Percentiles rank a stretch among this genome's conserved stretches.
Conservation (phyloP, 2,888 invertebrate species). For the Nephrotoma guestfalica region DNA sequence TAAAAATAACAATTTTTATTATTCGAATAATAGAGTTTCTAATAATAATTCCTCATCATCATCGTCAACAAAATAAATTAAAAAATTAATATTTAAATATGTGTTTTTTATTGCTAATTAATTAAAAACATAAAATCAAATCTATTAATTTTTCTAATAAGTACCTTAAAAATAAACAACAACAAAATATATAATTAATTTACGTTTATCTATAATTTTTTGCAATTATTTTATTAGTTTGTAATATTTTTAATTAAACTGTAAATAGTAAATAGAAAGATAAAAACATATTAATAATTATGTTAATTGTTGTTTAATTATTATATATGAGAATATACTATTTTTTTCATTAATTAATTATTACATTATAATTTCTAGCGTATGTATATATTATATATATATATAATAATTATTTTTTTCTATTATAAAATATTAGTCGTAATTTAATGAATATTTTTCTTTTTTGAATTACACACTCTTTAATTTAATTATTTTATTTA, state of each 20-base stretch:
- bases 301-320: neutral
- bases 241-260: neutral
- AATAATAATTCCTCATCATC: neutral
- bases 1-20: neutral
- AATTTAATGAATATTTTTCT: neutral
- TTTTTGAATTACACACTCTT: neutral
- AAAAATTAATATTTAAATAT: neutral
- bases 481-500: neutral
- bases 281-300: neutral
- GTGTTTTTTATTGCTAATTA: neutral
- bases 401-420: neutral
- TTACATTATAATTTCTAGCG: neutral
- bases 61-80: neutral
- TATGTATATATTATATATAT: neutral
- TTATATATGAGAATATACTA: neutral
- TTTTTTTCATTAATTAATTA: neutral
- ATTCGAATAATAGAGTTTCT: neutral
- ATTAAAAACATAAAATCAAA: neutral
- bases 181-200: neutral
- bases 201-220: neutral
- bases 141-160: neutral
- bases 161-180: neutral
- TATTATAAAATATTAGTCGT: neutral
- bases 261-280: neutral
- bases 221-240: neutral